Evolutionary conservation across 2,797 vertebrate species (phyloP).

Genomic region (Etheostoma nigrum): DNA sequence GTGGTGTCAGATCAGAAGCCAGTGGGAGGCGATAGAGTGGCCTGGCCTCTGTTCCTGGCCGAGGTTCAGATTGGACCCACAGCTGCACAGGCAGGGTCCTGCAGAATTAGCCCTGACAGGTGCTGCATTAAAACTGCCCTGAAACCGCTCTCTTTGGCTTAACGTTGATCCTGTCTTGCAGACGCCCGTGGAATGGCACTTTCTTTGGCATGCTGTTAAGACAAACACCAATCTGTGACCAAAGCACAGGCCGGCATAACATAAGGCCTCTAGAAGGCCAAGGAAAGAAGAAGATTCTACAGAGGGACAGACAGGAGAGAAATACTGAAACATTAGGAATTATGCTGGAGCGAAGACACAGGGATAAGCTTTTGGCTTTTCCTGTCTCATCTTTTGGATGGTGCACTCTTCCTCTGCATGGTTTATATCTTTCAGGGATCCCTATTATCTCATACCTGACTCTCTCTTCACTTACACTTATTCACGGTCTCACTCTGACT

Average conservation of each 20-base stretch:
- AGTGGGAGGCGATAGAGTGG: conserved; percentile 42
- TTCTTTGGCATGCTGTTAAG: conserved; percentile 70
- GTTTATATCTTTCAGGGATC: conserved; percentile 25
- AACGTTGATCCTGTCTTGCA: conserved; percentile 76
- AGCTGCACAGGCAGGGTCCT: conserved; percentile 74
- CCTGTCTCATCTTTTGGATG: conserved; percentile 17
- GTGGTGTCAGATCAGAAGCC: conserved; percentile 72
- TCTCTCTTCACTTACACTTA: neutral
- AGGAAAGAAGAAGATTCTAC: conserved; percentile 18
- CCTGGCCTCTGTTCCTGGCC: conserved; percentile 59
- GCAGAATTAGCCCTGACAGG: conserved; percentile 81
- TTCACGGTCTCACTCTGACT: conserved; percentile 22
- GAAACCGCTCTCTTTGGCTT: conserved; percentile 73
- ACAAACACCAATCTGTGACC: conserved; percentile 62
- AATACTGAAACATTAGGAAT: conserved; percentile 5
- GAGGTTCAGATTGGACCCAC: conserved; percentile 69
- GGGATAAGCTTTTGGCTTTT: conserved; percentile 34
- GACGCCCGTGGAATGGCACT: conserved; percentile 63
- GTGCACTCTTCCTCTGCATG: neutral
- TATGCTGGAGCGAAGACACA: neutral
- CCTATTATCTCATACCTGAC: neutral
- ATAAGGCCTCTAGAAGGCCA: conserved; percentile 39
- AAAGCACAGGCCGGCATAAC: conserved; percentile 49
- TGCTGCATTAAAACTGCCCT: conserved; percentile 76
- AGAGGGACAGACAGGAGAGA: conserved; percentile 8